phyloP scores from a whole-genome alignment of 2,797 vertebrate genomes.

The Arnoldichthys spilopterus region DNA sequence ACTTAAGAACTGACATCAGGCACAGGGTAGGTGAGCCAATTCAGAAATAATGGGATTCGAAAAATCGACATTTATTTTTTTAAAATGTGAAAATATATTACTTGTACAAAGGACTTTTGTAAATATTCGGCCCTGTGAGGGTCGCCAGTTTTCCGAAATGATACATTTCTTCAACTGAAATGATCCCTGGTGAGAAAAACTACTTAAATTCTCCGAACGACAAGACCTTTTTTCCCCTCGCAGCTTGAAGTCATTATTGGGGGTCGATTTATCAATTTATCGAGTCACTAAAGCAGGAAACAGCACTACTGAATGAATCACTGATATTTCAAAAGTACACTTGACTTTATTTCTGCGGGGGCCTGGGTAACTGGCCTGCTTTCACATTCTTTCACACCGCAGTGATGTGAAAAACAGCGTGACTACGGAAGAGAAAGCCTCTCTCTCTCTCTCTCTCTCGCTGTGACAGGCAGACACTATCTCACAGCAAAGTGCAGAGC shows the following conservation, averaged over 20 bases:
- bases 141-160: constrained; percentile 50
- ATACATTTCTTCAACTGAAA: constrained; percentile 68
- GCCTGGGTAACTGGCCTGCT: constrained; percentile 53
- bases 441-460: constrained; percentile 54
- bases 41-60: constrained; percentile 7
- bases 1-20: constrained; percentile 24
- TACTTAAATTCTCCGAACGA: constrained; percentile 64
- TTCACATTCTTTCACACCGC: constrained; percentile 61
- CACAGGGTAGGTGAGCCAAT: not conserved
- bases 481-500: constrained; percentile 67
- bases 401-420: constrained; percentile 62
- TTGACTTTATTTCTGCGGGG: constrained; percentile 48
- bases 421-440: constrained; percentile 54
- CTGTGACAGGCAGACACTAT: constrained; percentile 77
- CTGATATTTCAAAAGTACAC: constrained; percentile 61
- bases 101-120: constrained; percentile 49
- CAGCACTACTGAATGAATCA: constrained; percentile 75
- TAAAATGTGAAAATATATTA: constrained; percentile 25
- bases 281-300: constrained; percentile 75
- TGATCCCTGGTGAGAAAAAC: constrained; percentile 56
- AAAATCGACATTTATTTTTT: constrained; percentile 24
- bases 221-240: constrained; percentile 63
- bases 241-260: constrained; percentile 74
- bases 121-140: constrained; percentile 59
- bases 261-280: constrained; percentile 72